phyloP scores from a whole-genome alignment of 2,888 invertebrate genomes.

The Leptura quadrifasciata region DNA sequence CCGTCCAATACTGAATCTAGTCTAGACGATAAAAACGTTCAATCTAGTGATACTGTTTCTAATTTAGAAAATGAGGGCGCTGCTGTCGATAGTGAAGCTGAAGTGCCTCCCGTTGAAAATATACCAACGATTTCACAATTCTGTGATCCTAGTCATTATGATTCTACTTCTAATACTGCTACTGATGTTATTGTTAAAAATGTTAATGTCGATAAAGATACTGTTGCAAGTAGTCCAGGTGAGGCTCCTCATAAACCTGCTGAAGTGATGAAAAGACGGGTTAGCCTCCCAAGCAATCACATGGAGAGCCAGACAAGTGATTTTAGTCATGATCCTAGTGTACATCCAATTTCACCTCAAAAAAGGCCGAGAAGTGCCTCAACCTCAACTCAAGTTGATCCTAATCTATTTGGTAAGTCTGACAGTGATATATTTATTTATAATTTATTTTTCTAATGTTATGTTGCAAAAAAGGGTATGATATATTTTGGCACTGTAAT shows the following conservation, averaged over 20 bases:
- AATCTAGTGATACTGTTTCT: slow-evolving; percentile 62
- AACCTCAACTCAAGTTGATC: slow-evolving; percentile 89
- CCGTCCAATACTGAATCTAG: slow-evolving; percentile 74
- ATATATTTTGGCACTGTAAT: neutral
- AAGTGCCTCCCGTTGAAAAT: slow-evolving; percentile 74
- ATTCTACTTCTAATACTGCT: slow-evolving; percentile 60
- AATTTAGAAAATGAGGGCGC: slow-evolving; percentile 57
- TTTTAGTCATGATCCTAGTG: slow-evolving; percentile 70
- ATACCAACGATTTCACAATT: slow-evolving; percentile 84
- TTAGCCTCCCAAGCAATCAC: slow-evolving; percentile 77
- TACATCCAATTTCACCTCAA: slow-evolving; percentile 77
- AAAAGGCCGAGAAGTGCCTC: slow-evolving; percentile 87
- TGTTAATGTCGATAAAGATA: slow-evolving; percentile 52
- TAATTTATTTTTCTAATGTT: slow-evolving; percentile 26
- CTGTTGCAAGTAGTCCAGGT: slow-evolving; percentile 46
- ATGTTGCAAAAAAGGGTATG: too few species aligned
- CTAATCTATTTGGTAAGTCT: slow-evolving; percentile 86
- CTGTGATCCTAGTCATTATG: slow-evolving; percentile 81
- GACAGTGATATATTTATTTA: neutral
- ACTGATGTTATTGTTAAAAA: slow-evolving; percentile 60
- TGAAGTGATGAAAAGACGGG: slow-evolving; percentile 72
- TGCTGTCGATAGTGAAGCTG: slow-evolving; percentile 59
- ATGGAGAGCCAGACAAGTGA: slow-evolving; percentile 65
- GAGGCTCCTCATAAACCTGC: slow-evolving; percentile 51
- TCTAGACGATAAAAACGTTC: slow-evolving; percentile 66